Conservation (phyloP, 2,888 invertebrate genomes). For the Drosophila fulvimacula region DNA sequence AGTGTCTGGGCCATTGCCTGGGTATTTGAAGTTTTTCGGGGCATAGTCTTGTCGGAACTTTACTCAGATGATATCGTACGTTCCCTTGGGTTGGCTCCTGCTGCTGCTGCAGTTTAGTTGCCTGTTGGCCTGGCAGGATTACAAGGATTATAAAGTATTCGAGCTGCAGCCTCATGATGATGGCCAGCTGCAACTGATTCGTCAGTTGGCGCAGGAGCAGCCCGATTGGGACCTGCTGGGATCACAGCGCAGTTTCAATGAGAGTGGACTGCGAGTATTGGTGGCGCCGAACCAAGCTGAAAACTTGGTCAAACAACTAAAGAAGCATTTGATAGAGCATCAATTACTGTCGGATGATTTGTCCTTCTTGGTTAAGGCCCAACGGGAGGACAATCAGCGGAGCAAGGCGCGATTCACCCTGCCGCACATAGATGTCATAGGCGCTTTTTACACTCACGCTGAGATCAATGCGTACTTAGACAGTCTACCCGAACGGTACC, state of each 20-base stretch:
- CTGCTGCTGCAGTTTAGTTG: constrained; percentile 32
- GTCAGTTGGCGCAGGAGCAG: constrained; percentile 14
- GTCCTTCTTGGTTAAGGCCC: constrained; percentile 47
- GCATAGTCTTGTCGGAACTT: constrained; percentile 36
- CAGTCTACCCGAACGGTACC: constrained; percentile 84
- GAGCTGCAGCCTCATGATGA: constrained; percentile 43
- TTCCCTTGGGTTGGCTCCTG: constrained; percentile 9
- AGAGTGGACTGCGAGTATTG: constrained; percentile 49
- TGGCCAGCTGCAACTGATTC: constrained; percentile 32
- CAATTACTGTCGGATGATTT: constrained; percentile 63
- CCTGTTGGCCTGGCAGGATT: constrained; percentile 52
- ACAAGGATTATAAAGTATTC: constrained; percentile 65
- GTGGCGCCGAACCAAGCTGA: constrained; percentile 51
- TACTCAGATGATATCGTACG: constrained; percentile 38
- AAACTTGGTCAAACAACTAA: constrained; percentile 30
- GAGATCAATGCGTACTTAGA: constrained; percentile 86
- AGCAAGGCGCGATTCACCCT: constrained; percentile 30
- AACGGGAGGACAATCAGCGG: constrained; percentile 54
- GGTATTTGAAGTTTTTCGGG: constrained; percentile 19
- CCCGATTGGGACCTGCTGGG: constrained; percentile 48
- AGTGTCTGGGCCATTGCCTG: constrained; percentile 17
- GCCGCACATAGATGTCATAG: constrained; percentile 55
- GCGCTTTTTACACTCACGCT: constrained; percentile 63
- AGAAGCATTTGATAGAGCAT: constrained; percentile 38
- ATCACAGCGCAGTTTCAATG: constrained; percentile 26